Conservation (phyloP, 2,113 vertebrate species). For the Morone saxatilis region DNA sequence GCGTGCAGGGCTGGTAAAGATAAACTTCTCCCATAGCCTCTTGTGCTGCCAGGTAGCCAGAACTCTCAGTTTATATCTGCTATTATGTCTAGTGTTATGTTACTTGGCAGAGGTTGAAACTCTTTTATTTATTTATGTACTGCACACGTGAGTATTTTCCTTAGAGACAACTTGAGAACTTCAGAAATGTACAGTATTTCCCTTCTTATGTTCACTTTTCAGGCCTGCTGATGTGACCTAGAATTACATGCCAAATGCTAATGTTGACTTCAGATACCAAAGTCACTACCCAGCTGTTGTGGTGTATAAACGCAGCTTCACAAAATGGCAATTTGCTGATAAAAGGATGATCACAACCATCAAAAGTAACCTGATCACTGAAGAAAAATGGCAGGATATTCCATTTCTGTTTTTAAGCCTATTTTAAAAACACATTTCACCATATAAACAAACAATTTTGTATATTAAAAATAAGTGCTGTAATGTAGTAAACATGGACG, state of each 20-base stretch:
- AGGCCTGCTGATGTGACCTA: slow-evolving; percentile 43
- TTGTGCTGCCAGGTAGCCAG: slow-evolving; percentile 35
- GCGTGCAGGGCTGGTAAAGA: slow-evolving; percentile 60
- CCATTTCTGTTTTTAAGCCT: not conserved
- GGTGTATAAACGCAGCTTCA: slow-evolving; percentile 7
- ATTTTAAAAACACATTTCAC: not conserved
- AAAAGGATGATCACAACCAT: not conserved
- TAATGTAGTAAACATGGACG: not conserved
- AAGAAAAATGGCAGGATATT: not conserved
- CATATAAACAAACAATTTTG: not conserved
- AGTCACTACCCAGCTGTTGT: slow-evolving; percentile 49
- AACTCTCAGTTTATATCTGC: slow-evolving; percentile 67
- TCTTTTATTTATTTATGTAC: slow-evolving; percentile 65
- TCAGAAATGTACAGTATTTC: slow-evolving; percentile 62
- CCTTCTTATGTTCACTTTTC: slow-evolving; percentile 57
- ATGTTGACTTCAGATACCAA: slow-evolving; percentile 44
- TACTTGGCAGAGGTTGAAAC: slow-evolving; percentile 54
- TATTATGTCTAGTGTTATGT: slow-evolving; percentile 57
- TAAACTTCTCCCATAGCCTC: slow-evolving; percentile 51
- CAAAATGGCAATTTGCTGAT: slow-evolving; percentile 5
- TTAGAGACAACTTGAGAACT: slow-evolving; percentile 54
- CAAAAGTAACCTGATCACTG: not conserved
- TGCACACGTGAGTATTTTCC: slow-evolving; percentile 63
- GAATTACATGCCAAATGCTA: slow-evolving; percentile 54
- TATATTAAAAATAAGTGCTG: not conserved